phyloP scores from a whole-genome alignment of 2,113 vertebrate genomes.

The Arothron firmamentum region DNA sequence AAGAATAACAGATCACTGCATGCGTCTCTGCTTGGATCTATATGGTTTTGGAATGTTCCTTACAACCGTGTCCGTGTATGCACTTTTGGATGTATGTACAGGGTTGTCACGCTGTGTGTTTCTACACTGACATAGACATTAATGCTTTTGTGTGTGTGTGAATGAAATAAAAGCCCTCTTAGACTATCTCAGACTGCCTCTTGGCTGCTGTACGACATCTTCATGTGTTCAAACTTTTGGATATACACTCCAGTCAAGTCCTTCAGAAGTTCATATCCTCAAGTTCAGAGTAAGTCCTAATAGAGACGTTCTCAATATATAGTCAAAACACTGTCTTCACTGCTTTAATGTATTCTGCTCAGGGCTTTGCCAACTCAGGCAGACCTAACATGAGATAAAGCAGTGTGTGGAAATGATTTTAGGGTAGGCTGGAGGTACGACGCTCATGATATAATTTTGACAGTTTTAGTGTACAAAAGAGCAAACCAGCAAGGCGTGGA shows the following conservation, averaged over 20 bases:
- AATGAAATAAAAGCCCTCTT: not conserved
- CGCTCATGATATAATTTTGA: constrained; percentile 47
- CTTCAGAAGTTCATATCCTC: constrained; percentile 24
- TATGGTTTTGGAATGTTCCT: constrained; percentile 21
- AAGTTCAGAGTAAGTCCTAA: constrained; percentile 38
- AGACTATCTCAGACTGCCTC: not conserved
- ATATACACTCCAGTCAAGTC: constrained; percentile 7
- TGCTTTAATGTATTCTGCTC: constrained; percentile 47
- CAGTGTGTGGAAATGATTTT: constrained; percentile 42
- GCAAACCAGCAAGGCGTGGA: constrained; percentile 32
- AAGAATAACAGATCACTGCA: constrained; percentile 59
- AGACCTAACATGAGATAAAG: constrained; percentile 50
- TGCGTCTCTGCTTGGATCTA: constrained; percentile 47
- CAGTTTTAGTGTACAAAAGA: constrained; percentile 52
- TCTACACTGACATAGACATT: constrained; percentile 17
- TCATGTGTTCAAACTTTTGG: constrained; percentile 12
- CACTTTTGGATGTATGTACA: constrained; percentile 35
- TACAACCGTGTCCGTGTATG: constrained; percentile 29
- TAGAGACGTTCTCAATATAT: constrained; percentile 15
- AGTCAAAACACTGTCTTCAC: constrained; percentile 26
- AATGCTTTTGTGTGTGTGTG: constrained; percentile 21
- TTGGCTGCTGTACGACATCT: no score
- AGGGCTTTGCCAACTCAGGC: constrained; percentile 37
- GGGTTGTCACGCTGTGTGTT: constrained; percentile 34
- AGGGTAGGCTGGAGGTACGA: constrained; percentile 47